Evolutionary conservation across 2,888 invertebrate genomes (phyloP).

Genomic region (Encarsia formosa): DNA sequence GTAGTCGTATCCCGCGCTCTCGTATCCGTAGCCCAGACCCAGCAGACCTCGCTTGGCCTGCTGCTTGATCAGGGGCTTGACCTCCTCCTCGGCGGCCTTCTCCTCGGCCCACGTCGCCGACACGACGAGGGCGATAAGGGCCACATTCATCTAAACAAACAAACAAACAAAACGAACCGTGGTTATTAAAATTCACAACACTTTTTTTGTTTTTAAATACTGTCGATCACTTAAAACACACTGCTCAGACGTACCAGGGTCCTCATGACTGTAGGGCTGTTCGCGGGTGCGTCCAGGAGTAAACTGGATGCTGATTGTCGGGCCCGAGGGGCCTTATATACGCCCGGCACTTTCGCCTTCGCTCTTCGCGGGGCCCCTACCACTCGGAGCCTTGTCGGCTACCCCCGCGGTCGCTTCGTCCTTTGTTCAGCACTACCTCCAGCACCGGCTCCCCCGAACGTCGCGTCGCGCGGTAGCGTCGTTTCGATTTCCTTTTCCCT

Average conservation of each 20-base stretch:
- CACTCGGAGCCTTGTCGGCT: conserved; percentile 24
- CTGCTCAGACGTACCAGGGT: conserved; percentile 46
- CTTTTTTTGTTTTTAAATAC: not conserved
- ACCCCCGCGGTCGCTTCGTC: conserved; percentile 44
- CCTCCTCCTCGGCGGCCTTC: conserved; percentile 51
- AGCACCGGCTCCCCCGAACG: conserved; percentile 2
- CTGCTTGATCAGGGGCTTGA: conserved; percentile 56
- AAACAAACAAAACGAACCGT: conserved; percentile 26
- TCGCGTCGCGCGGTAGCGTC: not conserved
- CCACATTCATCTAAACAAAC: conserved; percentile 65
- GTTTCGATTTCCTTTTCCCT: conserved; percentile 27
- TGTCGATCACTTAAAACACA: not conserved
- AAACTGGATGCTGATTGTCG: conserved; percentile 58
- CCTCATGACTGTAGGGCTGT: conserved; percentile 41
- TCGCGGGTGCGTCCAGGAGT: conserved; percentile 56
- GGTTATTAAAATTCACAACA: not conserved
- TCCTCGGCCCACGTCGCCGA: conserved; percentile 64
- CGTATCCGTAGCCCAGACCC: conserved; percentile 76
- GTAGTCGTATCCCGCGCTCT: conserved; percentile 69
- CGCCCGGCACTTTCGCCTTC: conserved; percentile 57
- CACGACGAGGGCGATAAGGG: conserved; percentile 66
- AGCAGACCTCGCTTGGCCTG: conserved; percentile 78
- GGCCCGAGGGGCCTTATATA: conserved; percentile 57
- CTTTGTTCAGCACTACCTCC: conserved; percentile 38
- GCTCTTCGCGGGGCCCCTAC: conserved; percentile 31